Evolutionary conservation across 2,797 vertebrate genomes (phyloP), one percentile per base, ranked within the genome.

Genomic region (Steatocranus sp.): DNA sequence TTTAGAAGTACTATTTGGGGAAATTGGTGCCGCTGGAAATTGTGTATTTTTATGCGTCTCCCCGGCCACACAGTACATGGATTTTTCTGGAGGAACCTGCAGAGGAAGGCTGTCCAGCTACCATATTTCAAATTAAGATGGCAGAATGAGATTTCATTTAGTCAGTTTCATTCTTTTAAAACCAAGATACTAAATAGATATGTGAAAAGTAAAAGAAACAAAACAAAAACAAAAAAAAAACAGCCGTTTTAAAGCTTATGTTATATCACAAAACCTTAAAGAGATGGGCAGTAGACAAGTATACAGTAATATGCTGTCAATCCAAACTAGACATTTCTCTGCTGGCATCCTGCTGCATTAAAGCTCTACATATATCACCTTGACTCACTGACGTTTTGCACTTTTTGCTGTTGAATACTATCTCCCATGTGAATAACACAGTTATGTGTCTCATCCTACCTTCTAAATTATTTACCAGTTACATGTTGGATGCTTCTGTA

Each of bases 81-180:
- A 80, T 80, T 80, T 88, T 78, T 76, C 70, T 15, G 32, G 70
- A 81, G 70, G 80, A 83, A 46, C 0, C 80, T 85, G 25, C 27
- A 12, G 68, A 63, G 51, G n/a, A 63, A 8, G 75, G 76, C 80
- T 78, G 50, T 61, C 75, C 56, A 61, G 48, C 56, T 63, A 17
- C 76, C 20, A 18, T 38, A 14, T 76, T 12, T 94, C 92, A 93
- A 94, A 95, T 93, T 86, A 80, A 89, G 86, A 90, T 84, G 80
- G 70, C 80, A 23, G 53, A 76, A 84, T 58, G 70, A 83, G 82
- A 86, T 83, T 85, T 87, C 70, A 88, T 93, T 83, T 76, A 86
- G 80, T 83, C 82, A 1, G 80, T 91, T 92, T 87, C 82, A 93
- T 94, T 70, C 12, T 41, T 77, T 77, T 93, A 77, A 87, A 87